phyloP scores from a whole-genome alignment of 2,888 invertebrate species.

The Halictus ligatus region DNA sequence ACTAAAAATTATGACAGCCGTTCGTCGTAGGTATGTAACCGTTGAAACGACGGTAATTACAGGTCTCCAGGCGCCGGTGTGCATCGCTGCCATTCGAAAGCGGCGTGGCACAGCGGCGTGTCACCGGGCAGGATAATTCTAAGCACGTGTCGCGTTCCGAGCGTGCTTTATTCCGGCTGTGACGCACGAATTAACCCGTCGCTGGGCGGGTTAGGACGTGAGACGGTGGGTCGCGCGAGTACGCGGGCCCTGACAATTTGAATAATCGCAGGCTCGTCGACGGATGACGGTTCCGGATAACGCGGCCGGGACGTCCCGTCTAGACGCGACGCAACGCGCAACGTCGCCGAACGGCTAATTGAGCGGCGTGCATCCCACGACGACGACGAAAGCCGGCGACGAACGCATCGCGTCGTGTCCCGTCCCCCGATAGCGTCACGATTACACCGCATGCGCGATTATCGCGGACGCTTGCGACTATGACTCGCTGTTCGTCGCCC shows the following conservation, averaged over 20 bases:
- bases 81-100: conserved; percentile 2
- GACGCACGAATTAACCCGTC: conserved; percentile 47
- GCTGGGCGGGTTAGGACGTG: not conserved
- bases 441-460: conserved; percentile 19
- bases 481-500: not conserved
- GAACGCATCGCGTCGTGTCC: too few species aligned
- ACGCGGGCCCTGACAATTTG: conserved; percentile 41
- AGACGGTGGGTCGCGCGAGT: not conserved
- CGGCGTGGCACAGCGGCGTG: not conserved
- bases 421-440: too few species aligned
- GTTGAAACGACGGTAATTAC: conserved; percentile 39
- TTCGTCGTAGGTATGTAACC: not conserved
- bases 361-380: conserved; percentile 25
- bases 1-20: not conserved
- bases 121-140: conserved; percentile 41
- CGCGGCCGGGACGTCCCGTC: not conserved
- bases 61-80: not conserved
- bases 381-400: not conserved
- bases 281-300: conserved; percentile 13
- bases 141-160: conserved; percentile 39
- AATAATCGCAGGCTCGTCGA: conserved; percentile 37
- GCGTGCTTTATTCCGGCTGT: conserved; percentile 28
- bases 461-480: conserved; percentile 26
- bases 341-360: conserved; percentile 37
- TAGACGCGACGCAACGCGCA: not conserved